Percentiles rank a stretch among this genome's conserved stretches.
Conservation (phyloP, 2,888 invertebrate genomes). For the Pyralis farinalis region DNA sequence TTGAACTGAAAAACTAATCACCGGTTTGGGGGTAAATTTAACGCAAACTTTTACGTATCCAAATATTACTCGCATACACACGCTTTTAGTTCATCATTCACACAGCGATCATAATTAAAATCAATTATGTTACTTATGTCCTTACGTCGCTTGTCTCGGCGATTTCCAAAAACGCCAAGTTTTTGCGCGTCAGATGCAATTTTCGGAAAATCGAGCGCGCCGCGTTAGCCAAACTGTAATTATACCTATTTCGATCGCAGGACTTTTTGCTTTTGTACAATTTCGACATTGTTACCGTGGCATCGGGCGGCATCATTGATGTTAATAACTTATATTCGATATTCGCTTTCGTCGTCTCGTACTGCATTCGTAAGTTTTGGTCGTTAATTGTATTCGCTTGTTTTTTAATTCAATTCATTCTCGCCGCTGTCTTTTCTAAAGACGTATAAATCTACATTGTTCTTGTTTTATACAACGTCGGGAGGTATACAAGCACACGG, state of each 20-base stretch:
- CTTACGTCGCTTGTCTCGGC: slow-evolving; percentile 29
- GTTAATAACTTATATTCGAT: slow-evolving; percentile 8
- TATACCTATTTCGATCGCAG: slow-evolving; percentile 69
- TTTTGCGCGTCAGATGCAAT: slow-evolving; percentile 41
- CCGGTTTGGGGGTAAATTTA: too few relatives aligned
- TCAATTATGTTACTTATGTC: slow-evolving; percentile 6
- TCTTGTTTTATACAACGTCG: too few relatives aligned
- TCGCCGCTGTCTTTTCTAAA: too few relatives aligned
- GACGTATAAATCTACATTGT: too few relatives aligned
- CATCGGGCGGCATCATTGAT: slow-evolving; percentile 4
- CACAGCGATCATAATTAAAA: slow-evolving; percentile 7
- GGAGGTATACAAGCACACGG: too few relatives aligned
- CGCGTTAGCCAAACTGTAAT: slow-evolving; percentile 54
- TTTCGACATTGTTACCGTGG: slow-evolving; percentile 18
- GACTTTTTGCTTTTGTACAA: slow-evolving; percentile 40
- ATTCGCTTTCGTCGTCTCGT: slow-evolving; percentile 4
- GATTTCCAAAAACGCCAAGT: slow-evolving; percentile 49
- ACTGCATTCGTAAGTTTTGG: neutral
- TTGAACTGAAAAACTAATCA: too few relatives aligned
- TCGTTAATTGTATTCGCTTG: neutral
- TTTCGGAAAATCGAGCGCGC: slow-evolving; percentile 59
- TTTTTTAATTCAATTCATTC: neutral
- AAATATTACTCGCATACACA: too few relatives aligned
- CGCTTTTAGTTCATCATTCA: too few relatives aligned
- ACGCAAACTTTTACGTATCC: too few relatives aligned